A percentile compares a stretch with the other conserved stretches of the same genome.
Conservation (phyloP, 2,888 invertebrate genomes). For the Noctua pronuba region DNA sequence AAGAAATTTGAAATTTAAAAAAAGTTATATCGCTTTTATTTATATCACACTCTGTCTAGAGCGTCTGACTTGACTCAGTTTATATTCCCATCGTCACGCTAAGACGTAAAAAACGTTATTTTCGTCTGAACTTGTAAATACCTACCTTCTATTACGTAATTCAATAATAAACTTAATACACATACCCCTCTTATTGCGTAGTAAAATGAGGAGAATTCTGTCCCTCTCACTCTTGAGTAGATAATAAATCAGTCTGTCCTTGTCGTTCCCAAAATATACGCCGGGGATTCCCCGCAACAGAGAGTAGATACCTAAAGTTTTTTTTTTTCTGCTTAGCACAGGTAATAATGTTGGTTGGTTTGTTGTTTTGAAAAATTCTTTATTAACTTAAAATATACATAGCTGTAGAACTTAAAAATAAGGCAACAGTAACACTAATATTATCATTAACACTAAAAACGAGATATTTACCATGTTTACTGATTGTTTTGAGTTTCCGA, state of each 20-base stretch:
- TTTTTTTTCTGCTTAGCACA: neutral
- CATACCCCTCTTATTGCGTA: neutral
- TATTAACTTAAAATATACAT: too few species aligned
- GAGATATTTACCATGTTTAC: too few species aligned
- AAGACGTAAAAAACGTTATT: neutral
- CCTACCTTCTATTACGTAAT: neutral
- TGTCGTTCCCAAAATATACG: constrained; percentile 17
- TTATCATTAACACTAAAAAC: too few species aligned
- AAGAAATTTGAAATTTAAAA: too few species aligned
- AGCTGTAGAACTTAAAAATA: too few species aligned
- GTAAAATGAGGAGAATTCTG: neutral
- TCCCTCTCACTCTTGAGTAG: constrained; percentile 37
- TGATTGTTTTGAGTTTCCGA: too few species aligned
- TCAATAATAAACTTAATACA: neutral
- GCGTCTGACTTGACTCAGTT: neutral
- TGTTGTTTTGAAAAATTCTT: too few species aligned
- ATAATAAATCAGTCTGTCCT: constrained; percentile 23
- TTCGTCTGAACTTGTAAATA: neutral
- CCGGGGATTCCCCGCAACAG: constrained; percentile 41
- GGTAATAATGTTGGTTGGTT: neutral
- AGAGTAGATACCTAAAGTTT: constrained; percentile 4
- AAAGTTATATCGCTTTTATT: too few species aligned
- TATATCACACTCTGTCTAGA: neutral
- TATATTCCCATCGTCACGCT: neutral
- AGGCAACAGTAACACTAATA: too few species aligned